phyloP scores from a whole-genome alignment of 2,113 vertebrate genomes.

The Ursus arctos region DNA sequence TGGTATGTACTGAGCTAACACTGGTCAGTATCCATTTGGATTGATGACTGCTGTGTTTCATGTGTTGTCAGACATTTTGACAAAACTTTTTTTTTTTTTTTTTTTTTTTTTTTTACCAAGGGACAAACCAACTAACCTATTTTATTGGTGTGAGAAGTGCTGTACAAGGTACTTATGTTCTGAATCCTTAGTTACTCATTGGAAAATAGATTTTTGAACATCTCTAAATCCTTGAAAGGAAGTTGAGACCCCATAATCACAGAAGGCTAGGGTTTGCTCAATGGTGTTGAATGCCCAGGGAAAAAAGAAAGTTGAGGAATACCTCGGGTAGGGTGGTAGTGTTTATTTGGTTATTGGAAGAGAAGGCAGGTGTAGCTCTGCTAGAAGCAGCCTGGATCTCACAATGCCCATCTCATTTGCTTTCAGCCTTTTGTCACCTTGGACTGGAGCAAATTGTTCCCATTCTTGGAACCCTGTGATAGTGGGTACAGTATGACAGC shows the following conservation, averaged over 20 bases:
- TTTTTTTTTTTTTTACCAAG: constrained; percentile 21
- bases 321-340: neutral
- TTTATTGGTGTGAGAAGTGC: neutral
- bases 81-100: neutral
- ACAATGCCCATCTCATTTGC: neutral
- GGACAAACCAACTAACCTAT: neutral
- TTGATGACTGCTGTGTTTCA: neutral
- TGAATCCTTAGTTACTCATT: neutral
- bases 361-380: neutral
- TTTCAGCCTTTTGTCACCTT: neutral
- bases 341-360: neutral
- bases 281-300: neutral
- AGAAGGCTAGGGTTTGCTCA: neutral
- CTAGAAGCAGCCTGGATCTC: neutral
- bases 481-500: neutral
- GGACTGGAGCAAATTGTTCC: neutral
- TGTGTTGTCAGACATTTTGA: neutral
- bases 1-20: neutral
- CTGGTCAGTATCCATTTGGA: neutral
- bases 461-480: neutral
- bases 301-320: neutral
- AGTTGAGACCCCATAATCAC: neutral
- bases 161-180: neutral
- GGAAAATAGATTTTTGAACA: neutral
- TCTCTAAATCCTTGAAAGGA: neutral